These are phyloP conservation scores for Leuciscus waleckii DNA, from an alignment of 2,797 vertebrate species.

Conservation along the genomic window DNA sequence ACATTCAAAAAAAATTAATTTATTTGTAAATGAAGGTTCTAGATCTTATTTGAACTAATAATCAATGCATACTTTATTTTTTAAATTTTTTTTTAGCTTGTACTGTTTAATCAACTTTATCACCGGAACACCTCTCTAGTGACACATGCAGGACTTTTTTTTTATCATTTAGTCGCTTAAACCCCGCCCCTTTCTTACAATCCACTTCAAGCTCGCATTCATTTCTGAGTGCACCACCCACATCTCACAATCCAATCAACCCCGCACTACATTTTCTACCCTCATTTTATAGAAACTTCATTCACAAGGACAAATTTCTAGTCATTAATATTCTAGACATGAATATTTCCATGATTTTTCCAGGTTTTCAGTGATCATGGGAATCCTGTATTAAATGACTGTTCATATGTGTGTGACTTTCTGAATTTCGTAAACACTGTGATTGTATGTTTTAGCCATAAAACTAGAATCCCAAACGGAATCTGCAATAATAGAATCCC, in stretches of 20 bases:
- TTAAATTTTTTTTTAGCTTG: no score
- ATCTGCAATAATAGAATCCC: background rate
- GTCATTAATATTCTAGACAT: background rate
- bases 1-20: background rate
- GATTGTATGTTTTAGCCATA: no score
- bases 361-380: background rate
- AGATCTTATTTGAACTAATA: background rate
- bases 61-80: fast-evolving
- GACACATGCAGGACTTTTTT: no score
- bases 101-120: background rate
- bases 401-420: background rate
- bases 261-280: background rate
- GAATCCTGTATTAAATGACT: background rate
- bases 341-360: no score
- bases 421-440: background rate
- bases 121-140: no score
- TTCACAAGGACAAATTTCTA: background rate
- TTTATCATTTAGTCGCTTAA: no score
- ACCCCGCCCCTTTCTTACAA: no score
- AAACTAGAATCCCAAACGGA: background rate
- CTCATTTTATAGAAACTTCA: background rate
- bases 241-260: no score
- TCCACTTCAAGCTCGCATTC: no score
- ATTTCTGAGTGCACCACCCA: no score
- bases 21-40: background rate